Percentiles rank a stretch among this genome's conserved stretches.
These are phyloP conservation scores for Mergus octosetaceus DNA, from an alignment of 2,797 vertebrate genomes.

Conservation along the genomic window DNA sequence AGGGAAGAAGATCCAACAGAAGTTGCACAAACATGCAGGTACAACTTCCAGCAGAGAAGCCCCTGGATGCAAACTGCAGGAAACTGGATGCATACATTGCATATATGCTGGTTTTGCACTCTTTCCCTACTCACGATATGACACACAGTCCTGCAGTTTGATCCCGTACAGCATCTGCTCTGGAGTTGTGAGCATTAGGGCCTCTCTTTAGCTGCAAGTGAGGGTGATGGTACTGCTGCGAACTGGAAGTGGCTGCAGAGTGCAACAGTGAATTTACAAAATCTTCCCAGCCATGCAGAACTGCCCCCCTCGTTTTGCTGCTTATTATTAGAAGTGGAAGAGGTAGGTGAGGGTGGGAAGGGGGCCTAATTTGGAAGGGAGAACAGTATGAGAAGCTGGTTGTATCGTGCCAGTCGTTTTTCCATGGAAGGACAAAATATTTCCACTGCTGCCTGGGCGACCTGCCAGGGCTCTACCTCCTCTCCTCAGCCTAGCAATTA, in stretches of 20 bases:
- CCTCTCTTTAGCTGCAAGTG: neutral
- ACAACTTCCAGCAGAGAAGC: neutral
- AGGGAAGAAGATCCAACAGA: neutral
- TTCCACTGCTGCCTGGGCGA: neutral
- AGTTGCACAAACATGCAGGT: neutral
- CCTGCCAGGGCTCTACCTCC: neutral
- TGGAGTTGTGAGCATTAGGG: neutral
- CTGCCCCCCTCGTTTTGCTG: neutral
- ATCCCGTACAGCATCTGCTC: neutral
- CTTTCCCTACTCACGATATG: neutral
- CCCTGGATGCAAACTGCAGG: neutral
- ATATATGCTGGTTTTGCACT: neutral
- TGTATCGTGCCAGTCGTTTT: neutral
- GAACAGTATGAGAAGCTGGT: neutral
- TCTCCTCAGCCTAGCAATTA: neutral
- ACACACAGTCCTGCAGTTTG: neutral
- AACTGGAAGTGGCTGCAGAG: rapidly evolving
- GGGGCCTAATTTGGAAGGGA: rapidly evolving
- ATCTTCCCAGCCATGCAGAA: neutral
- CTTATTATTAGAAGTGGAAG: neutral
- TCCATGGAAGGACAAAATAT: neutral
- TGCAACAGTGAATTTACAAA: neutral
- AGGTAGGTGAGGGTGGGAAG: neutral
- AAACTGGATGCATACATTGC: neutral
- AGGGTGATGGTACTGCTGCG: neutral